Percentiles rank a stretch among this genome's conserved stretches.
Evolutionary conservation across 64 coral and sea anemone species (phyloP).

Genomic region (Stichodactyla mertensii): DNA sequence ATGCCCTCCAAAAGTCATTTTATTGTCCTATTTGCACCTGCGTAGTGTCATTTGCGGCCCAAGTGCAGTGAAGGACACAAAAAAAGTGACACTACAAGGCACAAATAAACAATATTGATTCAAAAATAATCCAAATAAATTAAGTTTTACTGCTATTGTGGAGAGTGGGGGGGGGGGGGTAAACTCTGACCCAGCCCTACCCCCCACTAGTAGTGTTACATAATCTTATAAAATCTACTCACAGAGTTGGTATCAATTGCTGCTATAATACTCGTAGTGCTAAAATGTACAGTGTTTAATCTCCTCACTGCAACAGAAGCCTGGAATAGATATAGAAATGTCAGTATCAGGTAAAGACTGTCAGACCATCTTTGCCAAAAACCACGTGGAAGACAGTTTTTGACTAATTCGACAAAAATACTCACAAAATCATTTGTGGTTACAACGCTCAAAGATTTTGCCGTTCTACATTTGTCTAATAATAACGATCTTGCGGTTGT

Average conservation of each 20-base stretch:
- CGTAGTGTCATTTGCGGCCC: too few relatives aligned
- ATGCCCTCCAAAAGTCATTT: too few relatives aligned
- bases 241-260: not conserved
- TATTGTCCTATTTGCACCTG: too few relatives aligned
- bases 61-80: too few relatives aligned
- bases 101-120: too few relatives aligned
- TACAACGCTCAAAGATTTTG: not conserved
- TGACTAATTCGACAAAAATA: not conserved
- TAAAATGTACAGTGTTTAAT: not conserved
- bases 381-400: not conserved
- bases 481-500: not conserved
- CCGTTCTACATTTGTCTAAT: conserved; percentile 2
- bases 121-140: too few relatives aligned
- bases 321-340: not conserved
- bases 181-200: too few relatives aligned
- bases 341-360: too few relatives aligned
- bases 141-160: too few relatives aligned
- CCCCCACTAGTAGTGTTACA: too few relatives aligned
- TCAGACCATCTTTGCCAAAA: not conserved
- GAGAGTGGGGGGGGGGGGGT: too few relatives aligned
- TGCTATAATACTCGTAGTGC: not conserved
- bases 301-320: not conserved
- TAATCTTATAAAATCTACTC: not conserved
- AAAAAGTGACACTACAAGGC: too few relatives aligned
- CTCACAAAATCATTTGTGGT: conserved; percentile 15